Evolutionary conservation across 1,140 invertebrate genomes (phyloP).

Genomic region (Drosophila elegans): DNA sequence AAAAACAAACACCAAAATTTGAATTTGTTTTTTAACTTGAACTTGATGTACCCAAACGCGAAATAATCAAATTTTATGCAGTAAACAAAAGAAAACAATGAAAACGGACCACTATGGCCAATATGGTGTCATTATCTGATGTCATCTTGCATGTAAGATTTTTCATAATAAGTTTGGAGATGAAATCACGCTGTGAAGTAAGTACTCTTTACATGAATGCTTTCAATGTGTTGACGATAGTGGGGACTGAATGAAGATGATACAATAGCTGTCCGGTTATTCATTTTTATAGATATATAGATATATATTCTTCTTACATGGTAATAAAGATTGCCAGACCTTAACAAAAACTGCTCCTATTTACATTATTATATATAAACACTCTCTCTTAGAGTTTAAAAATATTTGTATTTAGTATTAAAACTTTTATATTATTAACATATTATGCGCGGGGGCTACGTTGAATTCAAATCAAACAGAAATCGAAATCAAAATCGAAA

Average conservation of each 20-base stretch:
- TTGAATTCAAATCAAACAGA: neutral
- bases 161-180: neutral
- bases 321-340: too few relatives aligned
- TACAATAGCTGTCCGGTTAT: too few relatives aligned
- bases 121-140: neutral
- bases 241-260: too few relatives aligned
- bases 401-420: neutral
- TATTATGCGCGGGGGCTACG: neutral
- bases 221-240: too few relatives aligned
- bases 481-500: too few relatives aligned
- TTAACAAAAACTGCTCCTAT: too few relatives aligned
- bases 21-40: slow-evolving; percentile 65
- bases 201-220: neutral
- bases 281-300: too few relatives aligned
- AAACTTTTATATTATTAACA: neutral
- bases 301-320: too few relatives aligned
- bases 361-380: too few relatives aligned
- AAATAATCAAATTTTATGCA: neutral
- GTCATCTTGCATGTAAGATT: slow-evolving; percentile 7
- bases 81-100: neutral
- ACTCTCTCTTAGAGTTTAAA: too few relatives aligned
- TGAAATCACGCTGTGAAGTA: too few relatives aligned
- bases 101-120: neutral
- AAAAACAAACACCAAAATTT: slow-evolving; percentile 4
- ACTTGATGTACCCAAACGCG: slow-evolving; percentile 31